These are phyloP conservation scores for Apodemia duryi DNA, from an alignment of 2,888 invertebrate species.

Conservation along the genomic window DNA sequence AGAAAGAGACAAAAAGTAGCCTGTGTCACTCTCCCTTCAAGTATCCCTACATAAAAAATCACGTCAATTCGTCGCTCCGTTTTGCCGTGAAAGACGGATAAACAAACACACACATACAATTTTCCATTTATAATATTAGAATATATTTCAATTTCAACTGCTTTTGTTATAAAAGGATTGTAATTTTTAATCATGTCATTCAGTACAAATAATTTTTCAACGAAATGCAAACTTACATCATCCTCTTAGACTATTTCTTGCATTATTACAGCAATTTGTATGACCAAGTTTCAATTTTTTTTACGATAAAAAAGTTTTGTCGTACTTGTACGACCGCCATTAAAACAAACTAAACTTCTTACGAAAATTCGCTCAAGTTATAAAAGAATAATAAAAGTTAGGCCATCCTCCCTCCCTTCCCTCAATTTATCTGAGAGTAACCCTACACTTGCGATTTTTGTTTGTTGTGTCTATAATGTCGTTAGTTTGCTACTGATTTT, in stretches of 20 bases:
- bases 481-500: too few relatives aligned
- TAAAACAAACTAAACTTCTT: conserved; percentile 11
- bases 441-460: background rate
- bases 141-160: too few relatives aligned
- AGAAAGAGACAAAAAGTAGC: too few relatives aligned
- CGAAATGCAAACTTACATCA: background rate
- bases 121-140: too few relatives aligned
- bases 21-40: too few relatives aligned
- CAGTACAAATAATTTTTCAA: background rate
- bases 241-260: background rate
- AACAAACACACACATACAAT: too few relatives aligned
- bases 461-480: background rate
- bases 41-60: too few relatives aligned
- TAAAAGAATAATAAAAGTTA: conserved; percentile 12
- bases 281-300: conserved; percentile 14
- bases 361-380: conserved; percentile 7
- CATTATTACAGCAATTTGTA: conserved; percentile 7
- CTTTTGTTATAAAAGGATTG: too few relatives aligned
- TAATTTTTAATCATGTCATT: too few relatives aligned
- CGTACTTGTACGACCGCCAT: conserved; percentile 5
- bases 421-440: background rate
- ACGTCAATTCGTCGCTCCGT: too few relatives aligned
- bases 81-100: too few relatives aligned
- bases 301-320: conserved; percentile 6
- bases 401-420: background rate